Base-by-base conservation (phyloP, 2,888 invertebrate species). In the Limnephilus lunatus region DNA sequence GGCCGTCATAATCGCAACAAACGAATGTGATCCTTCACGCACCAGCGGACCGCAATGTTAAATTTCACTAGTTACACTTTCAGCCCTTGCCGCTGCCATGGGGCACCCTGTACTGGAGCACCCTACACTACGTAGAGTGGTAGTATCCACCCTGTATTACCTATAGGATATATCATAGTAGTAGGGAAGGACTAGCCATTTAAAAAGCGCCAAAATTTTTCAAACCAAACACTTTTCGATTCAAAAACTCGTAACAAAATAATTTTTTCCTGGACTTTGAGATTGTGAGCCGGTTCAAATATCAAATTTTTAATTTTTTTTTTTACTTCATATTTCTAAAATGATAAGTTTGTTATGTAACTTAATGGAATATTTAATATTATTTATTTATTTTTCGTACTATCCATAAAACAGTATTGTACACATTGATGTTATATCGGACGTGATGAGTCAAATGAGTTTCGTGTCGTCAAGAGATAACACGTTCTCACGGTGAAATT, bases 21-120 rank as follows among this genome's bases (percentile, higher is more conserved):
- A 93, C 93, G 93, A 93, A 93, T 92, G 93, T 93, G 93, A 93
- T 93, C 93, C 93, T 86, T 93, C 81, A 93, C 93, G 93, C 93
- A 92, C 93, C 93, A 93, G 53, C 91, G 92, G 90, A 92, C 92
- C 93, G 92, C 93, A 91, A 92, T 92, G 90, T 92, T 86, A 91
- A 93, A 93, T 93, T 91, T 92, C 91, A 92, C 93, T 93, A 92
- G 93, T 90, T 81, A 81, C 89, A 90, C 85, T 39, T 82, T 81
- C 32, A 80, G 90, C 90, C 89, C 80, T n/a, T 19, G 32, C n/a
- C n/a, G 32, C 68, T 25, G 31, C 32, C 89, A 31, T 39, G 44
- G 68, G 35, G 81, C 68, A 68, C 68, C 68, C 68, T 68, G 25
- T 68, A 68, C 68, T 68, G 25, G 68, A 25, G n/a, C 68, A 68